phyloP scores from a whole-genome alignment of 2,797 vertebrate species.

The Semotilus atromaculatus region DNA sequence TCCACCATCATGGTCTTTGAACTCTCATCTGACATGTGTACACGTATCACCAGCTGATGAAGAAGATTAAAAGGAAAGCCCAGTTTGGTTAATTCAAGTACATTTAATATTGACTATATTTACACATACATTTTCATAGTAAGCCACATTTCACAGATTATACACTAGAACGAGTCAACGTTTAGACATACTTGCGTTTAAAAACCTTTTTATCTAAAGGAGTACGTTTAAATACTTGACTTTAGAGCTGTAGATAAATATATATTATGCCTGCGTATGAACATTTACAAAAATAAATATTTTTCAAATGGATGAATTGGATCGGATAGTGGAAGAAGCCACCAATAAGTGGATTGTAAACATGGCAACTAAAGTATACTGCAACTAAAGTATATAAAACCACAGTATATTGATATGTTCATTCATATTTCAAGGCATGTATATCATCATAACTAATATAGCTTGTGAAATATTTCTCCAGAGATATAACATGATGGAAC shows the following conservation, averaged over 20 bases:
- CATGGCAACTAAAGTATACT: no score
- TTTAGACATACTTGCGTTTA: not conserved
- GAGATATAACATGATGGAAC: not conserved
- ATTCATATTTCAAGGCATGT: not conserved
- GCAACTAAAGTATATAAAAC: no score
- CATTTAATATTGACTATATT: not conserved
- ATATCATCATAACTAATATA: not conserved
- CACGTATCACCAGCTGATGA: conserved; percentile 92
- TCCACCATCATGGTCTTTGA: conserved; percentile 99
- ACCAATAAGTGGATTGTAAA: not conserved
- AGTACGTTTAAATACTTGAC: not conserved
- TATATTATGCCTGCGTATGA: not conserved
- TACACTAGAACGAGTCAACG: not conserved
- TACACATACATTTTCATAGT: not conserved
- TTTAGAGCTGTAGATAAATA: not conserved
- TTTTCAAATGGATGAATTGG: not conserved
- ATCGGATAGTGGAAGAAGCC: not conserved
- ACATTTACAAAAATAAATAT: not conserved
- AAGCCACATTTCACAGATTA: not conserved
- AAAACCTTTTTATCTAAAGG: not conserved
- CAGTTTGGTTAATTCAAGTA: not conserved
- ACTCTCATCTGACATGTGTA: conserved; percentile 98
- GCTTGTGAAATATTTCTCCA: not conserved
- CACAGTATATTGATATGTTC: not conserved
- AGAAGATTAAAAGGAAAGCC: conserved; percentile 1